A percentile compares a stretch with the other conserved stretches of the same genome.
Conservation (phyloP, 2,888 invertebrate genomes). For the Selenia dentaria region DNA sequence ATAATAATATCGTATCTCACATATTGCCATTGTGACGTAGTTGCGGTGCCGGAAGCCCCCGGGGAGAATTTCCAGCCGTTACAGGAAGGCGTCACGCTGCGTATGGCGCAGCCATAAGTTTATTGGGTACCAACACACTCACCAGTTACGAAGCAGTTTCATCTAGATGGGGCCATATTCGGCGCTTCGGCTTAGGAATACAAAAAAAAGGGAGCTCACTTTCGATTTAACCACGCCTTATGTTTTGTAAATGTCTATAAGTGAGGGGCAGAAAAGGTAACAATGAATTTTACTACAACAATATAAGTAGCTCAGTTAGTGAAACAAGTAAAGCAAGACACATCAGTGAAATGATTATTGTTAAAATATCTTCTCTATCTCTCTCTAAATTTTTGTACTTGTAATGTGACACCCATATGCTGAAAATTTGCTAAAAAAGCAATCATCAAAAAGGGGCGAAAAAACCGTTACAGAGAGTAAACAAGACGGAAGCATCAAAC, state of each 20-base stretch:
- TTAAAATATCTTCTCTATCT: no score
- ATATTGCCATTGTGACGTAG: constrained; percentile 22
- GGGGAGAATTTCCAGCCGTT: constrained; percentile 29
- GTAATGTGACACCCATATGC: no score
- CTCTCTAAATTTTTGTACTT: no score
- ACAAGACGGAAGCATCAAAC: constrained; percentile 65
- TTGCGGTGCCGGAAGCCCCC: constrained; percentile 10
- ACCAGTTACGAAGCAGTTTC: constrained; percentile 64
- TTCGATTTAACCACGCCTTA: constrained; percentile 70
- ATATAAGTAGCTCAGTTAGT: no score
- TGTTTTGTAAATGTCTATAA: constrained; percentile 49
- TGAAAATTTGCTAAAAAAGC: neutral
- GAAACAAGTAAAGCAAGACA: no score
- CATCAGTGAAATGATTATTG: no score
- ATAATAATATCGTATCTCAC: constrained; percentile 11
- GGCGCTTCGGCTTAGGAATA: constrained; percentile 58
- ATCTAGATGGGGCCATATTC: constrained; percentile 70
- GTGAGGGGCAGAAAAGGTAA: constrained; percentile 43
- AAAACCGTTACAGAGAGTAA: constrained; percentile 75
- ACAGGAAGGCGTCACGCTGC: constrained; percentile 73
- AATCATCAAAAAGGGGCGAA: constrained; percentile 47
- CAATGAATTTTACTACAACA: constrained; percentile 12
- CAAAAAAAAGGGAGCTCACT: constrained; percentile 63
- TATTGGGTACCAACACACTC: constrained; percentile 62
- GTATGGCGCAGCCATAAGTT: constrained; percentile 61